These are phyloP conservation scores for Neomonachus schauinslandi DNA, from an alignment of 2,113 vertebrate species.

Conservation along the genomic window DNA sequence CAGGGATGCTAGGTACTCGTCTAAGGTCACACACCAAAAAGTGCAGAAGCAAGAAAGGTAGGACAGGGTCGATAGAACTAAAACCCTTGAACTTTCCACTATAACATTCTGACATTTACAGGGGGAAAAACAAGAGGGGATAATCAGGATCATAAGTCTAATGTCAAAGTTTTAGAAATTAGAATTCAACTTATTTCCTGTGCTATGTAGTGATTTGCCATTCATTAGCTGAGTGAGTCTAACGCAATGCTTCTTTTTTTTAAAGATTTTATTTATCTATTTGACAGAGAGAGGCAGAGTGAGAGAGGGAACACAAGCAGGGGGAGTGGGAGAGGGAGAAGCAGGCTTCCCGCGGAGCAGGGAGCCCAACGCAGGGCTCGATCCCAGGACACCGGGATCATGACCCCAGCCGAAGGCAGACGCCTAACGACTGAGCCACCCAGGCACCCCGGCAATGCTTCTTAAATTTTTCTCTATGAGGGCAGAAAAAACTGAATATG, in stretches of 20 bases:
- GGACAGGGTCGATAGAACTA: not conserved
- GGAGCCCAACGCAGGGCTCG: too few species aligned
- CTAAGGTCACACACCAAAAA: conserved; percentile 5
- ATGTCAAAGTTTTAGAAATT: not conserved
- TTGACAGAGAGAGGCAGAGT: too few species aligned
- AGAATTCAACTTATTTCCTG: conserved; percentile 2
- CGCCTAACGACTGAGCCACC: too few species aligned
- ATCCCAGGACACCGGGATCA: too few species aligned
- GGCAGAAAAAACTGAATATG: not conserved
- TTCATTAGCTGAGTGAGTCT: not conserved
- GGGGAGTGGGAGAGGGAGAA: too few species aligned
- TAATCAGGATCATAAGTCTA: not conserved
- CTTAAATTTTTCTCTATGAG: conserved; percentile 11
- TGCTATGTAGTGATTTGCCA: not conserved
- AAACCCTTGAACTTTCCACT: conserved; percentile 11
- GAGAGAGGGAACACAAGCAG: too few species aligned
- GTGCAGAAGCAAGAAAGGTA: not conserved
- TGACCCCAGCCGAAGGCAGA: too few species aligned
- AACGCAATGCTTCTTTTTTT: not conserved
- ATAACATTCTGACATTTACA: not conserved
- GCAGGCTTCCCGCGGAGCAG: too few species aligned
- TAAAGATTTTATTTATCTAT: too few species aligned
- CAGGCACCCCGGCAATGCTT: not conserved
- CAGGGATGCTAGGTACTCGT: not conserved
- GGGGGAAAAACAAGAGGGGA: not conserved